Conservation (phyloP, 2,888 invertebrate genomes). For the Opisthograptis luteolata region DNA sequence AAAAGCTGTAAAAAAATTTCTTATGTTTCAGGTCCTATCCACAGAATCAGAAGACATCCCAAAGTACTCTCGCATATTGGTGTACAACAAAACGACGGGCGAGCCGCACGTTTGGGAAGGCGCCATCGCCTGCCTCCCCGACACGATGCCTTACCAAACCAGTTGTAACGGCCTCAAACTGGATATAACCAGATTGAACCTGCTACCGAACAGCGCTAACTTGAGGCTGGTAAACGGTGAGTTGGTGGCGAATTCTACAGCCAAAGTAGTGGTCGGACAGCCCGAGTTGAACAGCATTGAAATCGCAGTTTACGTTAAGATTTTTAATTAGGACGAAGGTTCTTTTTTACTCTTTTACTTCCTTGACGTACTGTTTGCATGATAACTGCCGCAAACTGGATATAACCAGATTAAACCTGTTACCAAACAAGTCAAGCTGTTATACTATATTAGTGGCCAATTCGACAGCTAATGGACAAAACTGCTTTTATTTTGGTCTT, state of each 20-base stretch:
- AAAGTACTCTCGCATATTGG: conserved; percentile 55
- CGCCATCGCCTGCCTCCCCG: conserved; percentile 46
- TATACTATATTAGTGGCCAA: conserved; percentile 52
- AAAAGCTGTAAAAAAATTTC: no score
- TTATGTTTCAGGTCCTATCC: conserved; percentile 56
- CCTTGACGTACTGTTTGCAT: background rate
- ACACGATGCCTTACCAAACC: conserved; percentile 48
- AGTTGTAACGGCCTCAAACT: conserved; percentile 48
- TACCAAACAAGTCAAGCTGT: conserved; percentile 61
- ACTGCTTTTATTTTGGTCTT: no score
- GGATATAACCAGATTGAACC: conserved; percentile 52
- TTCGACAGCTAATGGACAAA: conserved; percentile 43
- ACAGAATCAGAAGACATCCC: conserved; percentile 36
- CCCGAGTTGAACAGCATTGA: conserved; percentile 56
- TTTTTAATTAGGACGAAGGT: conserved; percentile 36
- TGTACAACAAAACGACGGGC: conserved; percentile 66
- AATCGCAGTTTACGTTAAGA: conserved; percentile 54
- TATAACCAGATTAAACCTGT: conserved; percentile 53
- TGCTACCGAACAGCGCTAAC: conserved; percentile 65
- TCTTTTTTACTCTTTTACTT: no score
- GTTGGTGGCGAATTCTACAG: conserved; percentile 48
- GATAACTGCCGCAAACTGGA: conserved; percentile 49
- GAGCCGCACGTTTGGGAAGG: conserved; percentile 65
- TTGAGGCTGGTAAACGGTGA: conserved; percentile 53
- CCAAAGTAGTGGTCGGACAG: conserved; percentile 57